Evolutionary conservation across 2,797 vertebrate genomes (phyloP).

Genomic region (Chelonia mydas): DNA sequence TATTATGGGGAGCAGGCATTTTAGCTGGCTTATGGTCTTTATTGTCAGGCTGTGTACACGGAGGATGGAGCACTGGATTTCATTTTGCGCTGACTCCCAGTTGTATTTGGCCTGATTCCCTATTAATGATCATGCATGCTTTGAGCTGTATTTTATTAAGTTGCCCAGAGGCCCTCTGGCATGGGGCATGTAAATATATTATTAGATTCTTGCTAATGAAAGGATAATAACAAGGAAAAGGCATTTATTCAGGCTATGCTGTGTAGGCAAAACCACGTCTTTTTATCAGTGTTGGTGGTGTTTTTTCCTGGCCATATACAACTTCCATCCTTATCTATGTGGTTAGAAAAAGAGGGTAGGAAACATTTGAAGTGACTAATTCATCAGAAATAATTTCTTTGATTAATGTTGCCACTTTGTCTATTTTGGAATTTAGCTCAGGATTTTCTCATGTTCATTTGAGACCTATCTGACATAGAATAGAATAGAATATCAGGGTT

Average conservation of each 20-base stretch:
- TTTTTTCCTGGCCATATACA: constrained; percentile 7
- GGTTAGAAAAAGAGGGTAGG: not conserved
- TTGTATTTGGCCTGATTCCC: constrained; percentile 67
- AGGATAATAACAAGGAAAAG: constrained; percentile 64
- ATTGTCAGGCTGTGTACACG: not conserved
- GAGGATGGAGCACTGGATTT: constrained; percentile 37
- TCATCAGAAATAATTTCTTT: constrained; percentile 62
- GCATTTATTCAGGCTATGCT: constrained; percentile 69
- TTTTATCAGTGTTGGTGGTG: not conserved
- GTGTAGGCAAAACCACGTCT: constrained; percentile 57
- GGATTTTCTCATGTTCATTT: constrained; percentile 68
- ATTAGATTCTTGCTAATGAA: constrained; percentile 71
- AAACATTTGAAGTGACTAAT: constrained; percentile 56
- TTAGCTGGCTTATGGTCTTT: constrained; percentile 39
- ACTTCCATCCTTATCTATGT: constrained; percentile 4
- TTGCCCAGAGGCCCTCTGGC: constrained; percentile 65
- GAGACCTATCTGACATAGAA: constrained; percentile 40
- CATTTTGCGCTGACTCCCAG: constrained; percentile 47
- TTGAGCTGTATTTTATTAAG: constrained; percentile 65
- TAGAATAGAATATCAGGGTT: too few species aligned
- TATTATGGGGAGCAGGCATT: constrained; percentile 51
- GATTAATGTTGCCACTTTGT: constrained; percentile 57
- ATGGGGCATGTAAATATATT: constrained; percentile 70
- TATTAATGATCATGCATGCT: constrained; percentile 61
- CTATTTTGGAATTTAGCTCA: constrained; percentile 52